Conservation (phyloP, 2,113 vertebrate species). For the Pelusios castaneus region DNA sequence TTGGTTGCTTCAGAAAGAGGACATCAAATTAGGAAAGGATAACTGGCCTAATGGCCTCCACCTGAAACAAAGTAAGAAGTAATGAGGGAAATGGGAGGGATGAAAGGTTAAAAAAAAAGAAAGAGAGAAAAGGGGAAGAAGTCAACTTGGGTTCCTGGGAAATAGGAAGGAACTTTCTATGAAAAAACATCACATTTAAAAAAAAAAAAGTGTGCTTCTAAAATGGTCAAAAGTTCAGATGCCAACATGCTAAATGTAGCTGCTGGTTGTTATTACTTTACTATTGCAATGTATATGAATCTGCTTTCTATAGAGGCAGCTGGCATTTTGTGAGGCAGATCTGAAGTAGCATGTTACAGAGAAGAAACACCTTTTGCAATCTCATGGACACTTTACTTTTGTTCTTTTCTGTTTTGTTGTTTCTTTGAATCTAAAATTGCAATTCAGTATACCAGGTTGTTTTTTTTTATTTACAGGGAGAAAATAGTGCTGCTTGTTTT, state of each 20-base stretch:
- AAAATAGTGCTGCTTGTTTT: not conserved
- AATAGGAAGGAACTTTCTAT: not conserved
- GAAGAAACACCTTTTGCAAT: not conserved
- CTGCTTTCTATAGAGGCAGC: not conserved
- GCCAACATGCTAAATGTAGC: not conserved
- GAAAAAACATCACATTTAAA: not conserved
- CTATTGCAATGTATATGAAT: not conserved
- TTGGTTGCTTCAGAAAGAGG: not conserved
- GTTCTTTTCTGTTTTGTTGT: not conserved
- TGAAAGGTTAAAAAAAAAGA: not conserved
- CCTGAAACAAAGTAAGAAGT: not conserved
- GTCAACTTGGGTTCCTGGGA: not conserved
- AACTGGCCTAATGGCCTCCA: not conserved
- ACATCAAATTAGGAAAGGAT: not conserved
- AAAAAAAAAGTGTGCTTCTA: not conserved
- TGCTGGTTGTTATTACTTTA: not conserved
- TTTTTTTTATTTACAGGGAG: not conserved
- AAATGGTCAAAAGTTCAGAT: not conserved
- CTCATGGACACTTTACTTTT: rapidly evolving
- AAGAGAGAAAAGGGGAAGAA: not conserved
- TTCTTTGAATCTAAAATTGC: not conserved
- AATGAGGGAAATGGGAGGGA: not conserved
- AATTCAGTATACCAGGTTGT: not conserved
- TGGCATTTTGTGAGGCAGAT: not conserved
- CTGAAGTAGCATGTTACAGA: not conserved